Evolutionary conservation across 2,888 invertebrate genomes (phyloP).

Genomic region (Phengaris arion): DNA sequence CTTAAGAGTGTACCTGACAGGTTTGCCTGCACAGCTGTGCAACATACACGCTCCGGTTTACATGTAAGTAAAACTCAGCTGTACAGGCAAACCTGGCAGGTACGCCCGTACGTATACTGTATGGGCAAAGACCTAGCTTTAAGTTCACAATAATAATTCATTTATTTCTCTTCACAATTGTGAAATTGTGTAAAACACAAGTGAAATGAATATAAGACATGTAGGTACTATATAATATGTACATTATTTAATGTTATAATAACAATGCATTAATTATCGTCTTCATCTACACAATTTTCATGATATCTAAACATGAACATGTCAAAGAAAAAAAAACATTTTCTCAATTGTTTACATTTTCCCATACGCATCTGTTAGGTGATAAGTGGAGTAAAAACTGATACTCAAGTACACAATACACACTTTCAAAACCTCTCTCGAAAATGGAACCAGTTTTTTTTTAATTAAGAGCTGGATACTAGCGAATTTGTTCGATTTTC

Average conservation of each 20-base stretch:
- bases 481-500: background rate
- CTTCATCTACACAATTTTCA: background rate
- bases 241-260: no score
- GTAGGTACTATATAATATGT: background rate
- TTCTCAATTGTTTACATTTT: constrained; percentile 12
- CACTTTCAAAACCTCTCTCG: constrained; percentile 44
- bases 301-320: background rate
- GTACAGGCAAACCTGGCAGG: no score
- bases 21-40: no score
- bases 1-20: no score
- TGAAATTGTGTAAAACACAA: background rate
- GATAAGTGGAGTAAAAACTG: constrained; percentile 42
- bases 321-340: background rate
- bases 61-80: no score
- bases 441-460: constrained; percentile 41
- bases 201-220: background rate
- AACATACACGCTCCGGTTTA: no score
- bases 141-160: no score
- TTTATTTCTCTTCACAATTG: no score
- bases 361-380: background rate
- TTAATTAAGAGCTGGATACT: background rate
- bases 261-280: constrained; percentile 8
- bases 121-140: no score
- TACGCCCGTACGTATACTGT: no score
- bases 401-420: constrained; percentile 38